A percentile compares a stretch with the other conserved stretches of the same genome.
Evolutionary conservation across 2,113 vertebrate genomes (phyloP).

Genomic region (Aspidoscelis tigris): DNA sequence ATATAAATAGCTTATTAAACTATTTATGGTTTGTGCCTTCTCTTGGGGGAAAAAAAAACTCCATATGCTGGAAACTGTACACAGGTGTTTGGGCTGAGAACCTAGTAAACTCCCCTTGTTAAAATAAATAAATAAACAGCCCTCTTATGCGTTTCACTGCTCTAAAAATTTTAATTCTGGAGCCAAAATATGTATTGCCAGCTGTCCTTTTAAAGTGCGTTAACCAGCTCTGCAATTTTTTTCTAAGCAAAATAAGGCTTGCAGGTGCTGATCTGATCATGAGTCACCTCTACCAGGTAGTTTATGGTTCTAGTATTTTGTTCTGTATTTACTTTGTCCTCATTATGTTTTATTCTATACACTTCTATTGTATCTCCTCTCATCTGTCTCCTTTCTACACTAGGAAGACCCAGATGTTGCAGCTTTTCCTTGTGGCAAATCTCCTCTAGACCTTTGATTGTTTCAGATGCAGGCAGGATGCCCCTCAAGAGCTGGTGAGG

Average conservation of each 20-base stretch:
- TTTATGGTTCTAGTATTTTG: too few relatives aligned
- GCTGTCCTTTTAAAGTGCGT: not conserved
- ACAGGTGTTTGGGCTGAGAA: not conserved
- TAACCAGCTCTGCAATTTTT: not conserved
- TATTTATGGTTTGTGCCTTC: constrained; percentile 36
- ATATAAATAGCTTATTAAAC: constrained; percentile 3
- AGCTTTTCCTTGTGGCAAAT: too few relatives aligned
- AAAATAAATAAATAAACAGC: not conserved
- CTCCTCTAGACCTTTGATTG: too few relatives aligned
- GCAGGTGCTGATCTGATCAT: too few relatives aligned
- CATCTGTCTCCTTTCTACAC: too few relatives aligned
- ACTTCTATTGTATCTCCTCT: too few relatives aligned
- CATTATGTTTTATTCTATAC: too few relatives aligned
- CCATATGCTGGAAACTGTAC: constrained; percentile 8
- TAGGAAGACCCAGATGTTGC: too few relatives aligned
- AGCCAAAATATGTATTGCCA: constrained; percentile 10
- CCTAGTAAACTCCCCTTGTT: not conserved
- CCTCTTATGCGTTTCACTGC: not conserved
- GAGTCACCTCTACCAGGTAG: too few relatives aligned
- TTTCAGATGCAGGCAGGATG: too few relatives aligned
- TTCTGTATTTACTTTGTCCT: too few relatives aligned
- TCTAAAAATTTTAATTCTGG: not conserved
- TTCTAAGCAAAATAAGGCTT: not conserved
- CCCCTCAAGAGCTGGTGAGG: too few relatives aligned
- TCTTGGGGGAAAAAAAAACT: not conserved